Evolutionary conservation across 1,140 invertebrate genomes (phyloP).

Genomic region (Drosophila takahashii): DNA sequence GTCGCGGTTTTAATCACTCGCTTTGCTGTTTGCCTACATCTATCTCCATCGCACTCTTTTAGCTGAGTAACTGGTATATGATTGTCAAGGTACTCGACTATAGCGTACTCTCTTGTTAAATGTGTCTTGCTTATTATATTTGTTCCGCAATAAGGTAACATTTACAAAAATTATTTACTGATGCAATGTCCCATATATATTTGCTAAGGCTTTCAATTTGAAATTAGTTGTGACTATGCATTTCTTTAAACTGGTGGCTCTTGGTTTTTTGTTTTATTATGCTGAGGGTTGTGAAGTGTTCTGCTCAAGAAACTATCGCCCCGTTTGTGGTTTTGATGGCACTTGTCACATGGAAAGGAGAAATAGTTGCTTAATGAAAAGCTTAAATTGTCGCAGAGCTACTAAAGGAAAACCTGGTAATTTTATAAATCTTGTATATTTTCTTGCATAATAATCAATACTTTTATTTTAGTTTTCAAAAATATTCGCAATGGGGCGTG

Average conservation of each 20-base stretch:
- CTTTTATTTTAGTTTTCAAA: not conserved
- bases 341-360: not conserved
- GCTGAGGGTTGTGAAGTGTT: not conserved
- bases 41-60: too few relatives aligned
- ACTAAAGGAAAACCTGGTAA: not conserved
- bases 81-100: too few relatives aligned
- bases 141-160: not conserved
- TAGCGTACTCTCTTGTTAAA: not conserved
- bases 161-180: not conserved
- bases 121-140: not conserved
- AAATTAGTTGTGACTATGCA: not conserved
- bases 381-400: not conserved
- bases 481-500: not conserved
- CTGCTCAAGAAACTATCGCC: not conserved
- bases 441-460: not conserved
- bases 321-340: conserved; percentile 9
- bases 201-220: not conserved
- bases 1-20: too few relatives aligned
- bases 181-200: not conserved
- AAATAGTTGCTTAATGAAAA: conserved; percentile 1
- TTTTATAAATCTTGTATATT: too few relatives aligned
- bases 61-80: too few relatives aligned
- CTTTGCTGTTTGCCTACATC: too few relatives aligned
- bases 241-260: not conserved
- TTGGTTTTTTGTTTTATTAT: not conserved